Evolutionary conservation across 2,113 vertebrate genomes (phyloP).

Genomic region (Cnemophilus loriae): DNA sequence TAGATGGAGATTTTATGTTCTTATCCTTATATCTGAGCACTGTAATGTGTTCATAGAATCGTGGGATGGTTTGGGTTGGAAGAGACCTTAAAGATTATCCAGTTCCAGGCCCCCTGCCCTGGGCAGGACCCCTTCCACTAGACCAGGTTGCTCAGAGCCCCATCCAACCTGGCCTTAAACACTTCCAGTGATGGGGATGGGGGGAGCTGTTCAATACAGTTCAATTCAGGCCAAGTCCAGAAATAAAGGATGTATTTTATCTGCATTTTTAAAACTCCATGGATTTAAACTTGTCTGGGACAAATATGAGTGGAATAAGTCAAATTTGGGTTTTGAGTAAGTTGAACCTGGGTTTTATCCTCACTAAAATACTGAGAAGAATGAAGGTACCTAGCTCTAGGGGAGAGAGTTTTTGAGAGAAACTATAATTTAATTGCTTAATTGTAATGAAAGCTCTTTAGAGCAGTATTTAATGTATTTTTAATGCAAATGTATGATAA

Average conservation of each 20-base stretch:
- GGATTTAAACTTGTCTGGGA: neutral
- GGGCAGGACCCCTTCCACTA: neutral
- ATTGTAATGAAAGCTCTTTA: neutral
- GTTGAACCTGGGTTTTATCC: neutral
- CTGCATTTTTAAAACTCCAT: neutral
- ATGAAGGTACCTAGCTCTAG: neutral
- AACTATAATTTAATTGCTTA: neutral
- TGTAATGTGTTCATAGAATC: neutral
- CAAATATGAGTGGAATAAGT: neutral
- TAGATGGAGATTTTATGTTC: neutral
- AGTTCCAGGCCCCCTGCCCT: neutral
- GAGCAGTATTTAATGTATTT: neutral
- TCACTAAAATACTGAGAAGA: neutral
- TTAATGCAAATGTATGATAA: neutral
- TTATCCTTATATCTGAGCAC: neutral
- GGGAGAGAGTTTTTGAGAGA: neutral
- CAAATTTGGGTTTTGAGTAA: neutral
- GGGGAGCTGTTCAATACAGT: neutral
- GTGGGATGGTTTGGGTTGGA: neutral
- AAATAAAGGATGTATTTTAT: neutral
- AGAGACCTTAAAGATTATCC: neutral
- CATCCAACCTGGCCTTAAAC: neutral
- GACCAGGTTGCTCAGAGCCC: neutral
- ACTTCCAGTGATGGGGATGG: neutral
- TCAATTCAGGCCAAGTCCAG: neutral